Base-by-base conservation (phyloP, 1,140 invertebrate genomes). In the Drosophila mauritiana region DNA sequence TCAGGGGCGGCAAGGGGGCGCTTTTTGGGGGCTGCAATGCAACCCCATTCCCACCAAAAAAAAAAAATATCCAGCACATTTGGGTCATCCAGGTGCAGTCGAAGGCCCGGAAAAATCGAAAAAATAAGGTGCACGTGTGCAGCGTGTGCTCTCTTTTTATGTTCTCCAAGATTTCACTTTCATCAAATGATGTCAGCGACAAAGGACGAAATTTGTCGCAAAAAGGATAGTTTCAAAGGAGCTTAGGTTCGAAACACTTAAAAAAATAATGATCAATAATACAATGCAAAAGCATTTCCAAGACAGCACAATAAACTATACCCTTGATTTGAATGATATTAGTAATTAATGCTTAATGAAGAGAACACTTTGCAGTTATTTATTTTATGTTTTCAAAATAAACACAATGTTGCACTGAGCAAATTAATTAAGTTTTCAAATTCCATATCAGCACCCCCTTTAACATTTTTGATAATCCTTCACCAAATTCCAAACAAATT, bases 41-140 rank as follows among this genome's bases (percentile, higher is more conserved):
- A 22, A 22, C 45, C 49, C 58, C 34, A 57, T 31, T 7, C 27
- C 7, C 27, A 1, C 31, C 27, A 31, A 31, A 27, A 27, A 27
- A 7, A 27, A 27, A 68, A 27, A 80, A 65, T 58, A 59, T 42
- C 17, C 54, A 62, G 54, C 65, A 25, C 54, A 80, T 70, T 73
- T 76, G 80, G 80, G 80, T 84, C 80, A 72, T 43, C 37, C 80
- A 83, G 78, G 80, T 84, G 80, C 46, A 49, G 40, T 42, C 22
- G 57, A 11, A 65, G 46, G 46, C 31, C 31, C 27, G 15, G 6
- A 67, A 39, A 65, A 43, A 63, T 22, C 10, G 11, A 13, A 25
- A 34, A 22, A 34, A 34, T 11, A 5, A 36, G 13, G 25, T 34
- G 45, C 11, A 36, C 15, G 40, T 63, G 53, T 62, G 59, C 37